Evolutionary conservation across 1,140 invertebrate species (phyloP), one percentile per base, ranked within the genome.

Genomic region (Drosophila orena): DNA sequence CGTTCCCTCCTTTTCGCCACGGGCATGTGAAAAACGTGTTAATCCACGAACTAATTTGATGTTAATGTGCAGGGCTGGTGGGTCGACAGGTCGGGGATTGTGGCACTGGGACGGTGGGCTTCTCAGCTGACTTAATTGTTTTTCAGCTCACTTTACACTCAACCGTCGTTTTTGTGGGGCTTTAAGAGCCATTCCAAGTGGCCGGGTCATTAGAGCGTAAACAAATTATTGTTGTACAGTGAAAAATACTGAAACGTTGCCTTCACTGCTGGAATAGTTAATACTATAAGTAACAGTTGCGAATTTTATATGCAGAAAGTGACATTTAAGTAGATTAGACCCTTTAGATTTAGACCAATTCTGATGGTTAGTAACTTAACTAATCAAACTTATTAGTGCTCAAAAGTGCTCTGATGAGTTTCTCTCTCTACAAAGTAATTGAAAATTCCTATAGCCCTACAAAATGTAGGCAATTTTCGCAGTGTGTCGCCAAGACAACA

Each of bases 21-120:
- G 50, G 60, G 74, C 60, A 72, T 81, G 79, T 62, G 55, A 81
- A 81, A 77, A 78, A 77, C 79, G 79, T 81, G 79, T 81, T 81
- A 81, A 81, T 81, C 79, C 79, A 68, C 74, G 65, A 81, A 81
- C 79, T 81, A 81, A 81, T 81, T 81, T 81, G 73, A 81, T 65
- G 68, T 81, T 81, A 81, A 81, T 81, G 79, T 81, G 57, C 49
- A 49, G 47, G 73, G 53, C 42, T 38, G 50, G 59, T 59, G 58
- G 70, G 64, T 65, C 73, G 59, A 43, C 46, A 49, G 54, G 49
- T 54, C 50, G 27, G 38, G 20, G 38, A 30, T 40, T 38, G 49
- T 30, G 30, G 30, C 7, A 30, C 30, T 30, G 50, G 15, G 69
- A 37, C 40, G 40, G n/a, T 47, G 50, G 58, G 58, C 66, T 40